Evolutionary conservation across 2,113 vertebrate genomes (phyloP).

Genomic region (Chamaetylas fuelleborni): DNA sequence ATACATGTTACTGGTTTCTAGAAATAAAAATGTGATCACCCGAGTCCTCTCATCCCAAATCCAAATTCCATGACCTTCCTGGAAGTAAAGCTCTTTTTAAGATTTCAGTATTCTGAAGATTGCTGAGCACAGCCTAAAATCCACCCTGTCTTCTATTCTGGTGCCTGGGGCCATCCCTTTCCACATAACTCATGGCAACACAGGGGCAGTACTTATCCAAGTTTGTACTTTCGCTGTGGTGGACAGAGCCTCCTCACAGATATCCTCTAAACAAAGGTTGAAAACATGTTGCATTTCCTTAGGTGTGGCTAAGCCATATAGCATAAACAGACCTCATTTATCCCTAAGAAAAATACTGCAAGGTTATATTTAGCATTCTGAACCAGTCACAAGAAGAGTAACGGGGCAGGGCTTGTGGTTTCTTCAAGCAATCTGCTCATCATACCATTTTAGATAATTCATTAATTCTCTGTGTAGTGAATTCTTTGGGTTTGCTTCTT

Average conservation of each 20-base stretch:
- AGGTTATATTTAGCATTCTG: conserved; percentile 11
- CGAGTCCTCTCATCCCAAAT: neutral
- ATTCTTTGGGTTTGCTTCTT: neutral
- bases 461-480: neutral
- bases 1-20: neutral
- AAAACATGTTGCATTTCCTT: neutral
- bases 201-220: neutral
- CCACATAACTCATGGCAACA: neutral
- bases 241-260: neutral
- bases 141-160: neutral
- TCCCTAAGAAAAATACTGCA: neutral
- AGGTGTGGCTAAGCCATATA: neutral
- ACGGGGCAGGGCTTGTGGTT: neutral
- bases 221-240: neutral
- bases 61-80: neutral
- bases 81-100: neutral
- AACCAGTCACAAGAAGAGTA: neutral
- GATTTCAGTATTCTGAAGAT: neutral
- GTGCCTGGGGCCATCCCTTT: neutral
- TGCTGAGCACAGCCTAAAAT: neutral
- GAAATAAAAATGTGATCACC: neutral
- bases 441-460: neutral
- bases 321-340: neutral
- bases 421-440: conserved; percentile 7
- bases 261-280: neutral